phyloP scores from a whole-genome alignment of 2,797 vertebrate genomes.

The Streptopelia turtur region DNA sequence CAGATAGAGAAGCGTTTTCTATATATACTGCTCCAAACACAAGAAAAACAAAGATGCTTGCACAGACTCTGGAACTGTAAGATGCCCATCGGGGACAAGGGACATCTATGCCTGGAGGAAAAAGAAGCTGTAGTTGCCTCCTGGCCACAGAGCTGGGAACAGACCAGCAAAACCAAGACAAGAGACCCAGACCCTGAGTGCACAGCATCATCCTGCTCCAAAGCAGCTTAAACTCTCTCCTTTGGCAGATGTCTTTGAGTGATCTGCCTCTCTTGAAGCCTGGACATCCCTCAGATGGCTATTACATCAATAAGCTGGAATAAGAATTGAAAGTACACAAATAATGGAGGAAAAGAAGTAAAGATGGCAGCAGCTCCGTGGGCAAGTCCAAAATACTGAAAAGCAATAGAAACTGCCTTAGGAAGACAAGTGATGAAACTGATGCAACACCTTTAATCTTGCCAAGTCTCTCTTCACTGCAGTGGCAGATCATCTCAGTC shows the following conservation, averaged over 20 bases:
- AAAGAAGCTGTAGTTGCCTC: background rate
- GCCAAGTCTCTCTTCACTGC: background rate
- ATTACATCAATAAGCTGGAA: background rate
- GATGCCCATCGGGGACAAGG: background rate
- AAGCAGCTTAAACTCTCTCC: background rate
- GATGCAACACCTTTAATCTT: background rate
- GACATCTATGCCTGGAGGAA: background rate
- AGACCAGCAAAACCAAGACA: background rate
- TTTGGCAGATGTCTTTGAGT: background rate
- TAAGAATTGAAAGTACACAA: background rate
- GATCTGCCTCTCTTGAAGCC: background rate
- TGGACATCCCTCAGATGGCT: background rate
- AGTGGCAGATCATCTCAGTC: background rate
- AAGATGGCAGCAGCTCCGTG: background rate
- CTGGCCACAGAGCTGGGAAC: background rate
- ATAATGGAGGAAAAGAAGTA: background rate
- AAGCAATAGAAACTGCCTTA: background rate
- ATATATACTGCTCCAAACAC: background rate
- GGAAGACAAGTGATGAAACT: background rate
- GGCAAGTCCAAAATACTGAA: background rate
- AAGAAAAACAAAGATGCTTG: background rate
- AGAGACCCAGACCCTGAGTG: background rate
- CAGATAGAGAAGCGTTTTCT: background rate
- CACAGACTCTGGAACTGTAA: background rate
- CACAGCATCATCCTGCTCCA: background rate